Conservation (phyloP, 2,888 invertebrate genomes). For the Deroplatys truncata region DNA sequence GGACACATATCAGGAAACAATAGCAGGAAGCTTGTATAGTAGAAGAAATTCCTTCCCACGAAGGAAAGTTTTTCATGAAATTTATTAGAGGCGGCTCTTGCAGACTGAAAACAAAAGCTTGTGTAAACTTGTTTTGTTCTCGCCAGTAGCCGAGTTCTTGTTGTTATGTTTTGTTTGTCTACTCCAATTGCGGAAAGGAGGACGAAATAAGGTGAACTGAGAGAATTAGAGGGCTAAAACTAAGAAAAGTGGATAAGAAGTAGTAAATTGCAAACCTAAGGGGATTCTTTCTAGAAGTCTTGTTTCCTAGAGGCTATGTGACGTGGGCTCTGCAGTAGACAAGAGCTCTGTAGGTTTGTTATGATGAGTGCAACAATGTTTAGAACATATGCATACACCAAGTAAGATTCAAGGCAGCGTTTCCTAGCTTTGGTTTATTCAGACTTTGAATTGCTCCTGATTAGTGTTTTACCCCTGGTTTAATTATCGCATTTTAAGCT, state of each 20-base stretch:
- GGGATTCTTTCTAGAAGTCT: not conserved
- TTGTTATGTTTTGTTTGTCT: not conserved
- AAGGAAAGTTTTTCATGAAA: not conserved
- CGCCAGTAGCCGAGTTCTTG: not conserved
- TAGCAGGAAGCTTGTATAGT: not conserved
- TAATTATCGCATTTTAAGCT: too few species aligned
- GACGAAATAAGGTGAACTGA: not conserved
- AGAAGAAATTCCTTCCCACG: not conserved
- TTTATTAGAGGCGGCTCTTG: not conserved
- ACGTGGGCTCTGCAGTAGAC: not conserved
- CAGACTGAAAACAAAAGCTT: not conserved
- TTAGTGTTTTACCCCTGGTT: too few species aligned
- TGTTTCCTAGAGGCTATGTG: not conserved
- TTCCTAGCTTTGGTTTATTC: too few species aligned
- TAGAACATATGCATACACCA: too few species aligned
- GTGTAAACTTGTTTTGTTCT: not conserved
- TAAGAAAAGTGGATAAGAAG: not conserved
- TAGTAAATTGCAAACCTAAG: not conserved
- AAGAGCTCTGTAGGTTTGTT: too few species aligned
- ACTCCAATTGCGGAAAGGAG: not conserved
- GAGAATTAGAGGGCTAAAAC: not conserved
- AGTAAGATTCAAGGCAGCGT: too few species aligned
- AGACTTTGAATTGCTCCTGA: too few species aligned
- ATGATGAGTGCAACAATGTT: too few species aligned
- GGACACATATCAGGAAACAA: not conserved